Conservation (phyloP, 1,140 invertebrate species). For the Cepaea nemoralis region DNA sequence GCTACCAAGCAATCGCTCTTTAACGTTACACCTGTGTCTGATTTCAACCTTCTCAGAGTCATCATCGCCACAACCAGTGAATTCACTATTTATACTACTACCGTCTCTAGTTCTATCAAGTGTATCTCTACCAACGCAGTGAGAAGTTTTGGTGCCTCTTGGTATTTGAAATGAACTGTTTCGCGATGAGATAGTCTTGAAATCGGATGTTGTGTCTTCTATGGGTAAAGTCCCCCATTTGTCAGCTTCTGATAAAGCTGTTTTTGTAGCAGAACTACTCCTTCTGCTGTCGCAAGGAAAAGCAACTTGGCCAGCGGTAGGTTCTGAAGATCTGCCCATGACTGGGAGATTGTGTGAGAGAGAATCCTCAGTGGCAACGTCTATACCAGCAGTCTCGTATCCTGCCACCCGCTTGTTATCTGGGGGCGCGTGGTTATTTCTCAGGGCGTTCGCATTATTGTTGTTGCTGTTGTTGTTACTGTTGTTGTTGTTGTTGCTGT, state of each 20-base stretch:
- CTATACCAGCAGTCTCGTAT: neutral
- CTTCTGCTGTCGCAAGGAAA: neutral
- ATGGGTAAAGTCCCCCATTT: neutral
- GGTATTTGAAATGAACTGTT: neutral
- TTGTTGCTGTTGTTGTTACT: neutral
- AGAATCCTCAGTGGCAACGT: neutral
- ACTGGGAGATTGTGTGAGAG: neutral
- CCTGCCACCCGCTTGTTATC: neutral
- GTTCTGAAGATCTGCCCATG: neutral
- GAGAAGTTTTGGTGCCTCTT: neutral
- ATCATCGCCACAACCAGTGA: constrained; percentile 23
- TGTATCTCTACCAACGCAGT: neutral
- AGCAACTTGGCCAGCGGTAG: neutral
- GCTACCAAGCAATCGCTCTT: constrained; percentile 51
- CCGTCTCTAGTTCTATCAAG: neutral
- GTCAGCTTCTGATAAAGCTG: neutral
- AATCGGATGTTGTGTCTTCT: neutral
- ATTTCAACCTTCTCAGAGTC: constrained; percentile 32
- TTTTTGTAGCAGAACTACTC: neutral
- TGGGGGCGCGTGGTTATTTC: neutral
- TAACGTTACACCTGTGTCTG: constrained; percentile 48
- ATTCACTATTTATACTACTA: constrained; percentile 14
- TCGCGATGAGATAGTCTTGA: neutral
- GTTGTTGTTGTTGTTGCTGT: neutral
- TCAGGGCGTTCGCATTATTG: neutral